Evolutionary conservation across 37 sponge, comb jelly and placozoan genomes (phyloP).

Genomic region (Halichondria panicea): DNA sequence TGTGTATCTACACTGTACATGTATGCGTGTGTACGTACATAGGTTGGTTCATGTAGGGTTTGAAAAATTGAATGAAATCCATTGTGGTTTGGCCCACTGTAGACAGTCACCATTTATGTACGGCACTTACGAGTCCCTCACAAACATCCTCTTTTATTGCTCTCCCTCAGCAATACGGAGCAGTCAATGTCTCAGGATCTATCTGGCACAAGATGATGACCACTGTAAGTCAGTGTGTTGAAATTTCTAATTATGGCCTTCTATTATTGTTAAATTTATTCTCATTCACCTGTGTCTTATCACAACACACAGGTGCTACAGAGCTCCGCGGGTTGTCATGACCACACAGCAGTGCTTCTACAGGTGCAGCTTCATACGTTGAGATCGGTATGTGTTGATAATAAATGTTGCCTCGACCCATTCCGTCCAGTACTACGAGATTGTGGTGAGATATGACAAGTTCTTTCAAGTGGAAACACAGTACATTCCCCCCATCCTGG

Average conservation of each 20-base stretch:
- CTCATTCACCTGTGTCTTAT: background rate
- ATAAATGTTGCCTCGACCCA: background rate
- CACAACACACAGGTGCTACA: slow-evolving; percentile 46
- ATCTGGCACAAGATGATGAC: slow-evolving; percentile 75
- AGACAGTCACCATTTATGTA: no score
- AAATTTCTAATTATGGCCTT: background rate
- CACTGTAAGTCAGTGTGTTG: slow-evolving; percentile 26
- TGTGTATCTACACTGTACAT: no score
- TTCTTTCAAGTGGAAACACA: slow-evolving; percentile 59
- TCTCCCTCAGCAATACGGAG: slow-evolving; percentile 28
- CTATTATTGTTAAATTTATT: background rate
- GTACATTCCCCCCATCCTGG: slow-evolving; percentile 68
- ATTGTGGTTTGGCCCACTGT: background rate
- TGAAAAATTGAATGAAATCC: background rate
- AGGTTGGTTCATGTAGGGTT: no score
- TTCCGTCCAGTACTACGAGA: slow-evolving; percentile 77
- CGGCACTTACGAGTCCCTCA: no score
- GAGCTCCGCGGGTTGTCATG: slow-evolving; percentile 50
- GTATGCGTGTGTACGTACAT: no score
- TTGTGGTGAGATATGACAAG: slow-evolving; percentile 84
- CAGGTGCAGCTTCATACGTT: slow-evolving; percentile 31
- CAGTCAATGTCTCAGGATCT: slow-evolving; percentile 23
- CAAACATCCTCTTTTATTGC: background rate
- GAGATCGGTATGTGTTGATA: background rate
- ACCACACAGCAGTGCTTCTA: slow-evolving; percentile 65